Base-by-base conservation (phyloP, 1,140 invertebrate species). In the Drosophila kanapiae region DNA sequence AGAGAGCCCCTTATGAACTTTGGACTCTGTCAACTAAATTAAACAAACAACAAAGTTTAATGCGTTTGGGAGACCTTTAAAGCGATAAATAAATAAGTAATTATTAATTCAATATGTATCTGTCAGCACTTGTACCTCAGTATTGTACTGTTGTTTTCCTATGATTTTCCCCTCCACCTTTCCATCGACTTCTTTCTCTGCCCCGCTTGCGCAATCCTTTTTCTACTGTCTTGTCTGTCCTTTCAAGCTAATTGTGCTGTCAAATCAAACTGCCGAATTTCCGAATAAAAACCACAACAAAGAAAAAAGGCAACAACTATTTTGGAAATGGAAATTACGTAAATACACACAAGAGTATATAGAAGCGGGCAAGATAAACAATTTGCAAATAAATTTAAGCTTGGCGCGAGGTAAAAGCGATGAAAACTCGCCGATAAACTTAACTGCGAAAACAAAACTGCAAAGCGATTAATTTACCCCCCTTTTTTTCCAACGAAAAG, bases 341-440 rank as follows among this genome's bases (percentile, higher is more conserved):
- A 75, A 75, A 75, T 53, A 61, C 68, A 68, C 65, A 51, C 40
- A 14, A 31, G n/a, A n/a, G n/a, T n/a, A n/a, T 8, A 74, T 74
- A 72, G 70, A 67, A 75, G 42, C 18, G 33, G 37, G 8, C 27
- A 56, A 56, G 35, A 43, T 38, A 68, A 53, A 60, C 62, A 77
- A 60, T 76, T 67, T 47, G 72, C 54, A 42, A 62, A 76, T 77
- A 77, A 77, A 78, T 64, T 78, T 56, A 7, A 56, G 10, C 53
- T 56, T 33, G 27, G 59, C 48, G 31, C 29, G 5, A 51, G 53
- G 64, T 67, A 80, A 63, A 84, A 65, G 33, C 75, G 80, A 82
- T 85, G 78, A 69, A 85, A 81, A 65, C 68, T 59, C 45, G 29
- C 35, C 53, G 80, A 82, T 82, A 83, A 82, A 80, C 69, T 83